Evolutionary conservation across 1,140 invertebrate genomes (phyloP).

Genomic region (Drosophila persimilis): DNA sequence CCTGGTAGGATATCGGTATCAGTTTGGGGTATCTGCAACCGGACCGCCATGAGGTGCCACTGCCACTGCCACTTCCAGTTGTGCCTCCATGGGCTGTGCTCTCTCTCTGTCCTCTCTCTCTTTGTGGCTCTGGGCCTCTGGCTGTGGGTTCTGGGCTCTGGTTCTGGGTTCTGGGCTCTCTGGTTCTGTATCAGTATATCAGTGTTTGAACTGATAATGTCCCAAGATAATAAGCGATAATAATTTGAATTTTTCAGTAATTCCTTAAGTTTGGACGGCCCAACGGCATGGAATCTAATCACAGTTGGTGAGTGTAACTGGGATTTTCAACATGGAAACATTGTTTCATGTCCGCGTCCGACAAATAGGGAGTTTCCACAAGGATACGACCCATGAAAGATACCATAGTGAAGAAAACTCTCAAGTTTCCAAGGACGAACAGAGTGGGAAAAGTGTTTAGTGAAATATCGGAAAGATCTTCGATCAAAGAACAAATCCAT

Average conservation of each 20-base stretch:
- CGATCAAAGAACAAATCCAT: too few species aligned
- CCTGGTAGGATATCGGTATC: conserved; percentile 62
- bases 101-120: too few species aligned
- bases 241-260: conserved; percentile 83
- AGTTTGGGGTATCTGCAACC: conserved; percentile 71
- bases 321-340: conserved; percentile 82
- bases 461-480: too few species aligned
- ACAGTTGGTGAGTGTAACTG: conserved; percentile 83
- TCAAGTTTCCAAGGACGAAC: too few species aligned
- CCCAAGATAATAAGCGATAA: conserved; percentile 83
- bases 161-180: conserved; percentile 13
- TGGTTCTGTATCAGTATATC: conserved; percentile 77
- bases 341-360: conserved; percentile 37
- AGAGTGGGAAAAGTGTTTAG: too few species aligned
- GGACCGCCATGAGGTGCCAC: conserved; percentile 1
- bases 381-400: background rate
- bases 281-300: conserved; percentile 78
- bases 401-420: too few species aligned
- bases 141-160: background rate
- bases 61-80: conserved; percentile 10
- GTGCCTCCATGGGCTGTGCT: too few species aligned
- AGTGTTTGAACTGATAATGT: conserved; percentile 83
- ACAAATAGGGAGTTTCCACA: background rate
- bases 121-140: conserved; percentile 4
- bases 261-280: conserved; percentile 77